Evolutionary conservation across 2,797 vertebrate genomes (phyloP), one percentile per base, ranked within the genome.

Genomic region (Craterocephalus amniculus): DNA sequence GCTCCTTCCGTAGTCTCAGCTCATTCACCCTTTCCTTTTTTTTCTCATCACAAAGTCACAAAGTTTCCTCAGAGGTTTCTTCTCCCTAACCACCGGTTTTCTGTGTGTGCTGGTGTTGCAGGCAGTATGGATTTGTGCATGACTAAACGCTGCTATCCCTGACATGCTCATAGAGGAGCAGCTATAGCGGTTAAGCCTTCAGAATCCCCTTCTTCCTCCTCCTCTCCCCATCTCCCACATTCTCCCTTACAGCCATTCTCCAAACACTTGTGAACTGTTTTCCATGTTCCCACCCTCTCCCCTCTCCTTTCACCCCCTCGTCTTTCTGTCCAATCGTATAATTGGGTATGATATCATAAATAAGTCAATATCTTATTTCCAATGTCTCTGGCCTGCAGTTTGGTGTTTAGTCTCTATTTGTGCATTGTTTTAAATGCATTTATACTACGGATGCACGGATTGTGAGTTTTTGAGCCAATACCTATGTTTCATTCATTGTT

Each of bases 61-160:
- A 24, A 12, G 27, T 13, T 65, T 64, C 29, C 43, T 43, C 16
- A 6, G 56, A 18, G 52, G 52, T 72, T 63, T 59, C 31, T 18
- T 0, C 57, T 49, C 34, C 3, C 45, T 27, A 54, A 83, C 69
- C 63, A 32, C 72, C 63, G 59, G 34, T 69, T 58, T 43, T 74
- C 2, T 69, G 51, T 70, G 54, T 62, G 61, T 71, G 54, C 69
- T 80, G 61, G 67, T 85, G 71, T 75, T 78, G 67, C 54, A 55
- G 76, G 45, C 79, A 32, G 54, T 67, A 59, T 82, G 79, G 72
- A 72, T 87, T 81, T 79, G 65, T 80, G 74, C 73, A 80, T 84
- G 87, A 84, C 79, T 79, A 80, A 85, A 66, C 49, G 65, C 70
- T 40, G 56, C 81, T 83, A 87, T 88, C 80, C 73, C 57, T 43